Base-by-base conservation (phyloP, 1,140 invertebrate genomes). In the Lutraria rhynchaena region DNA sequence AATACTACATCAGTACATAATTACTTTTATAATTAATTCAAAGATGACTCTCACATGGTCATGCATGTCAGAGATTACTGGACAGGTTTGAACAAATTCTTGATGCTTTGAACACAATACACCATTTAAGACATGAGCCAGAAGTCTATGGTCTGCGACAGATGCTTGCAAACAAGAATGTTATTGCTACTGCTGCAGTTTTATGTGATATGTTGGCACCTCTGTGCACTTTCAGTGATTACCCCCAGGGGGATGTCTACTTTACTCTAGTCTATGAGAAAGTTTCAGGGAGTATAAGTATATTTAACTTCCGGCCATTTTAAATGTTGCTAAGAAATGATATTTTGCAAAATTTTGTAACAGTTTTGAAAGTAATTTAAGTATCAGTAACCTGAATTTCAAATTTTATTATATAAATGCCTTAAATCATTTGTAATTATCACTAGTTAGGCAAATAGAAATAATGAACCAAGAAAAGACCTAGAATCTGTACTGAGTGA, bases 191-290 rank as follows among this genome's bases (percentile, higher is more conserved):
- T 27, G 49, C 31, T 29, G 53, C 53, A 33, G 53, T 74, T 15
- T 29, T 70, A 17, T 70, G 67, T 70, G 67, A 70, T 37, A 53
- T 70, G n/a, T 33, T 70, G 27, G 46, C 5, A 9, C 67, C 41
- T 17, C 4, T 70, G 4, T 29, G 27, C n/a, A 33, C 19, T 17
- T 35, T 57, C 33, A 53, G 33, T 58, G 35, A 74, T 11, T 57
- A 74, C 35, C 70, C 58, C 9, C 70, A 74, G 55, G 70, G 70
- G n/a, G n/a, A n/a, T n/a, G n/a, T n/a, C n/a, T n/a, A n/a, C n/a
- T n/a, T n/a, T n/a, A n/a, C n/a, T n/a, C n/a, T n/a, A n/a, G n/a
- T n/a, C n/a, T n/a, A n/a, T n/a, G n/a, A n/a, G n/a, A n/a, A n/a
- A n/a, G n/a, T n/a, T n/a, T n/a, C n/a, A n/a, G n/a, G n/a, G n/a